Base-by-base conservation (phyloP, 2,797 vertebrate genomes). In the Jordanella pulchra region DNA sequence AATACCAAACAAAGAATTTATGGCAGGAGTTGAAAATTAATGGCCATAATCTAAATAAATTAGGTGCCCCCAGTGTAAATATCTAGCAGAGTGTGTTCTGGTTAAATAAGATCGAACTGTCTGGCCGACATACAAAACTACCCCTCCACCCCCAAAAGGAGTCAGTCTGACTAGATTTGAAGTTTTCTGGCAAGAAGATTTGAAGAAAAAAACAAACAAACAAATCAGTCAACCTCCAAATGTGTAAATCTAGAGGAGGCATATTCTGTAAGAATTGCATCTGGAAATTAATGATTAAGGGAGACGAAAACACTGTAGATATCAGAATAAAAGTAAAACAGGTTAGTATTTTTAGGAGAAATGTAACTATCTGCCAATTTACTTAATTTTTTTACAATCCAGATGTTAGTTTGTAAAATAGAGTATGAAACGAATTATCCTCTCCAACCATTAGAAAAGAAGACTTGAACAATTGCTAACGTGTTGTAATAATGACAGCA, bases 401-500 rank as follows among this genome's bases (percentile, higher is more conserved):
- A 44, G 51, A 60, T 60, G 71, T 44, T 73, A 13, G 81, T 80
- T 84, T 80, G 80, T 87, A 67, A 89, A 81, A 79, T 79, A 56
- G 53, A 51, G 48, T 72, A 83, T 76, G 72, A 86, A 81, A 18
- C 9, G 23, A 72, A 44, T 76, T 77, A 84, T 79, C 73, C 73
- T 42, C 73, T 80, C 70, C 51, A 50, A 81, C 51, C 75, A 80
- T 86, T 86, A 87, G 84, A 82, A 85, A 88, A 63, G 86, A 81
- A 51, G 53, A 78, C 82, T 83, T 80, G 82, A 90, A 79, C 84
- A 86, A 82, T 17, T 60, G 63, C 80, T 79, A 89, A 91, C 69
- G 79, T 87, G 87, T 87, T 89, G 86, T 91, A 93, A 90, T 92
- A 89, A 91, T 89, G 87, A 91, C 87, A 87, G 79, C 80, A 84